Evolutionary conservation across 2,797 vertebrate genomes (phyloP).

Genomic region (Natrix natrix): DNA sequence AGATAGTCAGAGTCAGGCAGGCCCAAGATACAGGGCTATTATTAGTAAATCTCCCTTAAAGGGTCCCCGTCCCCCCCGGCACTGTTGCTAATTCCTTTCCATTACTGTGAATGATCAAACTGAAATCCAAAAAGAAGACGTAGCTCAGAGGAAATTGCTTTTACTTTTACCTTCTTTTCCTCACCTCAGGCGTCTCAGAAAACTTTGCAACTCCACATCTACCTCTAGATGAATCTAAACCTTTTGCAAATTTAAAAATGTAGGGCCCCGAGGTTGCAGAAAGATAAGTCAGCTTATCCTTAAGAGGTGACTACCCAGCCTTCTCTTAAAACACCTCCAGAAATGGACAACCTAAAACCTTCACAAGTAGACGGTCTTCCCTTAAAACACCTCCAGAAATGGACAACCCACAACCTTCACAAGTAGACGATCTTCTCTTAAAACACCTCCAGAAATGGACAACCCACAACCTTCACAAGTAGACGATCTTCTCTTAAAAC

Average conservation of each 20-base stretch:
- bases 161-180: slow-evolving; percentile 7
- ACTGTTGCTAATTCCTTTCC: slow-evolving; percentile 39
- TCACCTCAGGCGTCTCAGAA: neutral
- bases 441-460: neutral
- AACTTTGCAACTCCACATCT: slow-evolving; percentile 32
- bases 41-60: neutral
- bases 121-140: slow-evolving; percentile 22
- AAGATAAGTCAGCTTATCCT: neutral
- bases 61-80: neutral
- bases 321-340: neutral
- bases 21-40: neutral
- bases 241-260: neutral
- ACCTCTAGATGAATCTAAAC: neutral
- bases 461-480: neutral
- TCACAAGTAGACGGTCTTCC: neutral
- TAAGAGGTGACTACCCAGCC: neutral
- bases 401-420: no score
- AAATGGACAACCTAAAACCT: neutral
- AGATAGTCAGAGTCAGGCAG: slow-evolving; percentile 2
- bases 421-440: neutral
- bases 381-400: no score
- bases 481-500: neutral
- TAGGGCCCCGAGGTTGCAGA: neutral
- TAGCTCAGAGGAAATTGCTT: slow-evolving; percentile 29
- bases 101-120: slow-evolving; percentile 32